Conservation (phyloP, 1,140 invertebrate species). For the Musca vetustissima region DNA sequence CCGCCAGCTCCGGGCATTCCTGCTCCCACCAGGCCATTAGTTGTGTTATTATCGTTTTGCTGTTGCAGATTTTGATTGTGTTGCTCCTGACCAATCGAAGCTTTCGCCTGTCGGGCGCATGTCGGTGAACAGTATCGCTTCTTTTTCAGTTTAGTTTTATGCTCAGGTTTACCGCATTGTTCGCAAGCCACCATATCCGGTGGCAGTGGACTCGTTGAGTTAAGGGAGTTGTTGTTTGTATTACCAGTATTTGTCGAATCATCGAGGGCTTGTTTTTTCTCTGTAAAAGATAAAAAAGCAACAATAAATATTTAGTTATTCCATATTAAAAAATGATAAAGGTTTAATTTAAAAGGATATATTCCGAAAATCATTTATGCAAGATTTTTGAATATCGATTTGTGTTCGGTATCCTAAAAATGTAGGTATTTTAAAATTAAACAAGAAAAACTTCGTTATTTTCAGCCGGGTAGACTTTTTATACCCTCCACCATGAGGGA, state of each 20-base stretch:
- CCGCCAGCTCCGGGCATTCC: neutral
- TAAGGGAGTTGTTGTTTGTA: conserved; percentile 13
- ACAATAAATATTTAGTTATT: neutral
- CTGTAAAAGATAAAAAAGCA: conserved; percentile 32
- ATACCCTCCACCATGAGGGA: no score
- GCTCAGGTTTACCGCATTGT: conserved; percentile 74
- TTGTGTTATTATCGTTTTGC: neutral
- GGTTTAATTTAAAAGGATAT: no score
- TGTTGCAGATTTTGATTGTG: neutral
- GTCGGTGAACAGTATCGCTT: conserved; percentile 74
- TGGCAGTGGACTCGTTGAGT: conserved; percentile 21
- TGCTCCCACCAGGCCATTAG: neutral
- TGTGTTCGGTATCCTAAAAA: no score
- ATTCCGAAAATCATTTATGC: no score
- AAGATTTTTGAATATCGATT: no score
- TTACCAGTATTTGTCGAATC: conserved; percentile 27
- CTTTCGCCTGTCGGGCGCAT: conserved; percentile 44
- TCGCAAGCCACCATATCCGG: conserved; percentile 72
- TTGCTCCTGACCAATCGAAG: conserved; percentile 19
- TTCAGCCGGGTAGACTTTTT: no score
- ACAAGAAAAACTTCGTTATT: no score
- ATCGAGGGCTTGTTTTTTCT: conserved; percentile 55
- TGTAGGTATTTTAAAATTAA: no score
- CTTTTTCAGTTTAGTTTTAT: conserved; percentile 71
- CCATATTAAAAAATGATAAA: no score